phyloP scores from a whole-genome alignment of 1,140 invertebrate genomes.

The Cyphomyrmex costatus region DNA sequence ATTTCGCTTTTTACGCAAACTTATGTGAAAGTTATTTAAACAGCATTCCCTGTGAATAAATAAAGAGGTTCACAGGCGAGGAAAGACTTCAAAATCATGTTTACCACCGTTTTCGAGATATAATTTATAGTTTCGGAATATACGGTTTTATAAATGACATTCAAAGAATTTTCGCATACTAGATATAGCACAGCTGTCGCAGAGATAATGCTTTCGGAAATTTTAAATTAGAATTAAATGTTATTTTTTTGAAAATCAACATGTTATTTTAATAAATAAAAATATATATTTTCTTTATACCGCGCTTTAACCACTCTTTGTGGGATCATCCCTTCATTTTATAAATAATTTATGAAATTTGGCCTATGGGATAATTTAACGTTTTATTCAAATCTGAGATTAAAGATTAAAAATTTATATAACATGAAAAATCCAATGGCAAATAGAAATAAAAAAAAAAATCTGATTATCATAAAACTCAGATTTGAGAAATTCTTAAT shows the following conservation, averaged over 20 bases:
- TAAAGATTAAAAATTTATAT: no score
- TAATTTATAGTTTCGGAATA: constrained; percentile 2
- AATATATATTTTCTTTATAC: not conserved
- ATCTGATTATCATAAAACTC: no score
- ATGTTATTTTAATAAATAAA: not conserved
- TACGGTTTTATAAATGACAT: constrained; percentile 8
- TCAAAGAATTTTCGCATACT: constrained; percentile 2
- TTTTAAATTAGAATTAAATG: not conserved
- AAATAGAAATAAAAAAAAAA: no score
- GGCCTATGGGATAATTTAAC: no score
- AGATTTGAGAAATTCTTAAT: no score
- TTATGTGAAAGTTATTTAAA: constrained; percentile 51
- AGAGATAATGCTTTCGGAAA: not conserved
- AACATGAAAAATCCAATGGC: no score
- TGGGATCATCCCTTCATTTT: no score
- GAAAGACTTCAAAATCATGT: constrained; percentile 5
- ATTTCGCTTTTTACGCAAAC: constrained; percentile 42
- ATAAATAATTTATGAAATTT: no score
- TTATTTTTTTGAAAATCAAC: no score
- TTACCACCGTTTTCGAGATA: not conserved
- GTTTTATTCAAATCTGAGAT: no score
- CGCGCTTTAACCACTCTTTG: not conserved
- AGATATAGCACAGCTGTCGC: not conserved
- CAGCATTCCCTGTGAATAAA: constrained; percentile 20
- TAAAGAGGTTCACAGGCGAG: not conserved